Evolutionary conservation across 1,140 invertebrate species (phyloP).

Genomic region (Rhagoletis zephyria): DNA sequence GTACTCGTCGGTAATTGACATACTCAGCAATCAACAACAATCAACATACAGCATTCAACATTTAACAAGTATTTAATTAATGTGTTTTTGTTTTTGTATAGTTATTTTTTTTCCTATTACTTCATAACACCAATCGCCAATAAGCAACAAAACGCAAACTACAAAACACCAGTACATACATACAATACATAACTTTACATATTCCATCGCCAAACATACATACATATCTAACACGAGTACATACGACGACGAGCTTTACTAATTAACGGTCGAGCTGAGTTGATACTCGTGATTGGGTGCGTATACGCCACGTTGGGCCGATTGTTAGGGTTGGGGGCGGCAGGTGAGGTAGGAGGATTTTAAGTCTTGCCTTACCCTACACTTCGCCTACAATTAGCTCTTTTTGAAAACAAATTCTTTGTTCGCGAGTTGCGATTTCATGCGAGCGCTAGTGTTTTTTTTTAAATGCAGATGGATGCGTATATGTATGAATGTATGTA

Average conservation of each 20-base stretch:
- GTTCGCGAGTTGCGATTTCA: too few species aligned
- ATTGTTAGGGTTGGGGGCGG: background rate
- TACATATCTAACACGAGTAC: background rate
- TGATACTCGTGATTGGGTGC: background rate
- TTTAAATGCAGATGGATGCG: too few species aligned
- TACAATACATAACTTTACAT: background rate
- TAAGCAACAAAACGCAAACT: background rate
- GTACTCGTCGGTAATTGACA: constrained; percentile 12
- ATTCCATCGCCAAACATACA: background rate
- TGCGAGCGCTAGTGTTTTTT: background rate
- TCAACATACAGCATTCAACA: constrained; percentile 47
- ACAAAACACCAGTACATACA: background rate
- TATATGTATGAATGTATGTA: too few species aligned
- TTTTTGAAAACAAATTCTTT: too few species aligned
- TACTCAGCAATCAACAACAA: constrained; percentile 46
- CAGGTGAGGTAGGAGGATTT: too few species aligned
- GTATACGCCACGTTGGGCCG: constrained; percentile 8
- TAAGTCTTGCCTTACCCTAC: too few species aligned
- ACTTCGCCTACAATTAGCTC: too few species aligned
- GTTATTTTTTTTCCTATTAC: background rate
- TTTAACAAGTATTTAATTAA: constrained; percentile 53
- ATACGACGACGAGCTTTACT: background rate
- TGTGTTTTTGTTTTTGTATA: constrained; percentile 29
- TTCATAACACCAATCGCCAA: background rate
- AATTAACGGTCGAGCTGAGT: background rate